Evolutionary conservation across 2,113 vertebrate genomes (phyloP).

Genomic region (Antigone vipio): DNA sequence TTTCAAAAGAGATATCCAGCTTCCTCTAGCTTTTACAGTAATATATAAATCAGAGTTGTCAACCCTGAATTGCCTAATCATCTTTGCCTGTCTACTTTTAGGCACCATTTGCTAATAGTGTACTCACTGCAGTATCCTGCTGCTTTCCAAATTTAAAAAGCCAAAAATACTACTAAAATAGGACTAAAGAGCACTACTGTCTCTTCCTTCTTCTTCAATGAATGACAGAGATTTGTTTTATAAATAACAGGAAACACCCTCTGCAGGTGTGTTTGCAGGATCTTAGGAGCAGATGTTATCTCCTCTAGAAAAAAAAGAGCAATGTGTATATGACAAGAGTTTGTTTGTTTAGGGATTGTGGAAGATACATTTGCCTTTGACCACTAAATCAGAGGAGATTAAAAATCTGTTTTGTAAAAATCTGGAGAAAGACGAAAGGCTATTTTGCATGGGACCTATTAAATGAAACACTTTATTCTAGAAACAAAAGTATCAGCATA

Average conservation of each 20-base stretch:
- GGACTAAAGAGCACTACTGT: neutral
- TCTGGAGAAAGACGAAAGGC: neutral
- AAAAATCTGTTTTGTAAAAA: neutral
- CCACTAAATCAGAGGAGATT: neutral
- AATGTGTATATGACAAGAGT: neutral
- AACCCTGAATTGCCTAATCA: neutral
- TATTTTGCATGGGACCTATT: neutral
- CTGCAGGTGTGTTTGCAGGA: neutral
- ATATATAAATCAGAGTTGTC: neutral
- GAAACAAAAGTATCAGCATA: neutral
- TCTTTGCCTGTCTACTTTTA: conserved; percentile 6
- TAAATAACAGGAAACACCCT: neutral
- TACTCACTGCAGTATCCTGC: neutral
- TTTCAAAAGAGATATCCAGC: neutral
- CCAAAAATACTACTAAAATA: neutral
- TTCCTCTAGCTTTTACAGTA: neutral
- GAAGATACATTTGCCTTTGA: neutral
- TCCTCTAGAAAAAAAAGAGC: neutral
- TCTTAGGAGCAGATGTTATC: neutral
- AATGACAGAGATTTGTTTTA: neutral
- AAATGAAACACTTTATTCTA: neutral
- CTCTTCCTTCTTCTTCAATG: neutral
- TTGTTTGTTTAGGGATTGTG: neutral
- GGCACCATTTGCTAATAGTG: neutral
- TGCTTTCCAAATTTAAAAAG: conserved; percentile 28